Evolutionary conservation across 1,140 invertebrate genomes (phyloP).

Genomic region (Holotrichia oblita): DNA sequence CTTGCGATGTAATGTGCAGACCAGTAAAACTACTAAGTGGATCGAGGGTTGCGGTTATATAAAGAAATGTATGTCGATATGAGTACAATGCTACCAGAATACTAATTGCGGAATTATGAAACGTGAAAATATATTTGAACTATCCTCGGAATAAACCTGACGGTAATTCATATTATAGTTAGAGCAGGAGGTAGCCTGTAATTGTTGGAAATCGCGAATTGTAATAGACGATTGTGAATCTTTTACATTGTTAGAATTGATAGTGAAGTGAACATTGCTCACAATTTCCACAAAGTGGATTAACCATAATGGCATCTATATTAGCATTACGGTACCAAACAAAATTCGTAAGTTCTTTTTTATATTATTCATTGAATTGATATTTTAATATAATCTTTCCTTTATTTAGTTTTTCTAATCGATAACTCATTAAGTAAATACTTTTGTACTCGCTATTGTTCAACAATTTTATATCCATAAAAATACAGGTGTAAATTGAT

Average conservation of each 20-base stretch:
- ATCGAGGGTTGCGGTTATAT: slow-evolving; percentile 1
- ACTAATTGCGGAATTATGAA: slow-evolving; percentile 29
- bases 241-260: neutral
- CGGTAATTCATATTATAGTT: neutral
- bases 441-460: too few relatives aligned
- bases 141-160: slow-evolving; percentile 24
- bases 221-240: neutral
- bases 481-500: too few relatives aligned
- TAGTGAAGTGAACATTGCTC: neutral
- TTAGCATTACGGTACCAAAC: neutral
- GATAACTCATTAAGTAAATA: too few relatives aligned
- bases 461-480: too few relatives aligned
- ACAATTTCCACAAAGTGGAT: neutral
- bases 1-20: neutral
- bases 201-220: neutral
- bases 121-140: slow-evolving; percentile 2
- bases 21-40: neutral
- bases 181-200: neutral
- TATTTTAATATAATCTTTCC: too few relatives aligned
- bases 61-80: slow-evolving; percentile 25
- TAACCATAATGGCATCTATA: neutral
- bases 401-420: too few relatives aligned
- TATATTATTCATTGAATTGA: neutral
- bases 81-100: neutral
- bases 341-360: slow-evolving; percentile 21